Percentiles rank a stretch among this genome's conserved stretches.
phyloP scores from a whole-genome alignment of 2,888 invertebrate species.

The Rhyacophila evoluta region DNA sequence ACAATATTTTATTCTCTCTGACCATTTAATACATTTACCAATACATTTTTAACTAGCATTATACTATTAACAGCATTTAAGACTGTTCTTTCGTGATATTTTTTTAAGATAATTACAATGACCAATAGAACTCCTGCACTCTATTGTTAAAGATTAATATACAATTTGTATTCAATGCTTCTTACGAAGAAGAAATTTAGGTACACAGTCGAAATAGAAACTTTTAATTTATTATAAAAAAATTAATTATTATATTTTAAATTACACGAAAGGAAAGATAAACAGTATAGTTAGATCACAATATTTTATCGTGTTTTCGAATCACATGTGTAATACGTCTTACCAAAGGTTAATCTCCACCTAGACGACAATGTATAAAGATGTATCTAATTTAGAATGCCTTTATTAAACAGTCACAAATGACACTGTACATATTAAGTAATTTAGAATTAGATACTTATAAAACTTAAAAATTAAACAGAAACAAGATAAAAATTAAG shows the following conservation, averaged over 20 bases:
- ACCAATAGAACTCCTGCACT: slow-evolving; percentile 12
- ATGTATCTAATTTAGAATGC: not conserved
- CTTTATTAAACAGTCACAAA: not conserved
- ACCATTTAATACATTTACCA: not conserved
- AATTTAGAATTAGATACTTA: not conserved
- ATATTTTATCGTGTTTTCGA: no score
- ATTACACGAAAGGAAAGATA: no score
- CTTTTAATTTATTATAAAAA: no score
- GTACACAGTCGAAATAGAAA: no score
- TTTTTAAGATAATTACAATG: slow-evolving; percentile 5
- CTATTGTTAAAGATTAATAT: not conserved
- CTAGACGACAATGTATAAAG: not conserved
- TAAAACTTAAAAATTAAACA: not conserved
- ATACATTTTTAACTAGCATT: not conserved
- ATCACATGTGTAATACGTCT: not conserved
- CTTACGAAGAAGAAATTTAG: no score
- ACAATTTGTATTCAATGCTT: not conserved
- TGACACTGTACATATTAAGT: not conserved
- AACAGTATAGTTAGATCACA: no score
- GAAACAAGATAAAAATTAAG: not conserved
- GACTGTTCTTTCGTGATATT: slow-evolving; percentile 9
- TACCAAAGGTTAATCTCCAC: not conserved
- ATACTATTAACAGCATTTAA: not conserved
- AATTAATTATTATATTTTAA: no score
- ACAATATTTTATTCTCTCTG: not conserved